Evolutionary conservation across 2,888 invertebrate species (phyloP).

Genomic region (Orthonevra nobilis): DNA sequence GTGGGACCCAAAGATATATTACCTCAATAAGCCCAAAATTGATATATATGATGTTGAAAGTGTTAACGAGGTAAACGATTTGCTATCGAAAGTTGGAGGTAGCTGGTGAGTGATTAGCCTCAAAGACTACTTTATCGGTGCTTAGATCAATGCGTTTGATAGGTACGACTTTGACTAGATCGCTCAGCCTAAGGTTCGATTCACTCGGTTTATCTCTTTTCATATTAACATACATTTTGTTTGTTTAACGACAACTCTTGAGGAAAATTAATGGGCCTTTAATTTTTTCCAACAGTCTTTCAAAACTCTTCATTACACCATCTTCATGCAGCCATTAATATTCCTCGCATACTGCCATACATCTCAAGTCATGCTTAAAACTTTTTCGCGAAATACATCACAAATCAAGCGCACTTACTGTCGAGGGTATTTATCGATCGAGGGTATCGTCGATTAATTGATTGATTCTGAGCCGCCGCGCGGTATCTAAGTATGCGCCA

Average conservation of each 20-base stretch:
- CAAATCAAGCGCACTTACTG: slow-evolving; percentile 1
- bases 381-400: background rate
- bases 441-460: slow-evolving; percentile 43
- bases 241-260: slow-evolving; percentile 29
- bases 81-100: too few relatives aligned
- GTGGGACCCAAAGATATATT: too few relatives aligned
- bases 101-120: too few relatives aligned
- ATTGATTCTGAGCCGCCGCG: slow-evolving; percentile 8
- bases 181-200: too few relatives aligned
- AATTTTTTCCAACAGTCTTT: slow-evolving; percentile 16
- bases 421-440: slow-evolving; percentile 12
- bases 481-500: slow-evolving; percentile 20
- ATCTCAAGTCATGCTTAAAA: slow-evolving; percentile 45
- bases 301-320: slow-evolving; percentile 42
- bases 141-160: too few relatives aligned
- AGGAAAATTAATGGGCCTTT: slow-evolving; percentile 34
- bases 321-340: slow-evolving; percentile 21
- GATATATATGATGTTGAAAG: too few relatives aligned
- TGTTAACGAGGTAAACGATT: too few relatives aligned
- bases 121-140: too few relatives aligned
- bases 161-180: too few relatives aligned
- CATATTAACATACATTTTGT: too few relatives aligned
- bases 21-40: too few relatives aligned
- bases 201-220: too few relatives aligned
- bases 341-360: slow-evolving; percentile 25